Percentiles rank a stretch among this genome's conserved stretches.
Conservation (phyloP, 1,140 invertebrate genomes). For the Fragariocoptes setiger region DNA sequence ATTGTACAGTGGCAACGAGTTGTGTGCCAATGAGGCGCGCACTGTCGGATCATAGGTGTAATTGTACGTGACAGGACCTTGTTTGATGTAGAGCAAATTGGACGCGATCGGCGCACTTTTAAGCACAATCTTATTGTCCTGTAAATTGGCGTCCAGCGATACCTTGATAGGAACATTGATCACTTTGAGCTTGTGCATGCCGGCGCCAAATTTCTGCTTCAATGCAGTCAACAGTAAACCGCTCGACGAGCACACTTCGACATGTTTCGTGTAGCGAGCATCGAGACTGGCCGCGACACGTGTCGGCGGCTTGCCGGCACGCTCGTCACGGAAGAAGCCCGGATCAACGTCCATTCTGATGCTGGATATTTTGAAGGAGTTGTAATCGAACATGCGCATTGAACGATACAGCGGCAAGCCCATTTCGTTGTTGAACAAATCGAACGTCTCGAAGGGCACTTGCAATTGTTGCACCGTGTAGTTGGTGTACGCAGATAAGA, state of each 20-base stretch:
- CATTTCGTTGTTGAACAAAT: conserved; percentile 8
- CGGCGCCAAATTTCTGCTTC: conserved; percentile 6
- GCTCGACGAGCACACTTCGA: conserved; percentile 3
- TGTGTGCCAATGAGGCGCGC: background rate
- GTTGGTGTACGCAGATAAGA: background rate
- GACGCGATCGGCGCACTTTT: conserved; percentile 4
- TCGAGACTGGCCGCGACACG: conserved; percentile 4
- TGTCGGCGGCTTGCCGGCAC: conserved; percentile 6
- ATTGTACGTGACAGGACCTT: conserved; percentile 5
- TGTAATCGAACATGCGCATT: conserved; percentile 5
- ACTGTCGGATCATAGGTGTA: conserved; percentile 2
- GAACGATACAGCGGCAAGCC: conserved; percentile 8
- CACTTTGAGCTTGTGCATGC: conserved; percentile 2
- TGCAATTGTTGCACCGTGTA: conserved; percentile 6
- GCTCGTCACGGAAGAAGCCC: conserved; percentile 8
- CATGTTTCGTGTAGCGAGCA: conserved; percentile 8
- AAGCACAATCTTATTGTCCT: conserved; percentile 3
- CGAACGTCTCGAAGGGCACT: conserved; percentile 5
- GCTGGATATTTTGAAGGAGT: conserved; percentile 7
- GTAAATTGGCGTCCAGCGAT: conserved; percentile 2
- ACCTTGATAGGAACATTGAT: conserved; percentile 8
- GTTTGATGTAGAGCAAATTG: conserved; percentile 7
- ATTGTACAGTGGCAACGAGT: background rate
- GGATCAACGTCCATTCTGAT: conserved; percentile 9
- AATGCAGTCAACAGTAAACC: conserved; percentile 4